These are phyloP conservation scores for Lacerta bilineata DNA, from an alignment of 2,797 vertebrate species.

Conservation along the genomic window DNA sequence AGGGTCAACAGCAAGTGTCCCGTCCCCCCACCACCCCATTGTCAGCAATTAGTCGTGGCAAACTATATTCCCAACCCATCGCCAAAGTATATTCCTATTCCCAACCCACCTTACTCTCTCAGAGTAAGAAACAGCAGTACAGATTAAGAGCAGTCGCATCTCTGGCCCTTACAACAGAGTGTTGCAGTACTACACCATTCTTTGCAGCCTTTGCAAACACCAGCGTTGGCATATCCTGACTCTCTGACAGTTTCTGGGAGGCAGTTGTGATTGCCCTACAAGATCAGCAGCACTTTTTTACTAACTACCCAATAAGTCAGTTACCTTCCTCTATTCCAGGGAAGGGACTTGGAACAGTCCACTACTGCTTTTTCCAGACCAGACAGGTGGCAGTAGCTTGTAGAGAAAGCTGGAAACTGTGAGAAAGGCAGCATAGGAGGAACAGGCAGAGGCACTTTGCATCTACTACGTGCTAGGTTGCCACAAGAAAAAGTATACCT, in stretches of 20 bases:
- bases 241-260: neutral
- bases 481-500: constrained; percentile 17
- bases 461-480: neutral
- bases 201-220: neutral
- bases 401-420: neutral
- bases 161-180: neutral
- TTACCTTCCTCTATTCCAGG: neutral
- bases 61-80: neutral
- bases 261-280: neutral
- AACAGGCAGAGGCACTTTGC: neutral
- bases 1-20: neutral
- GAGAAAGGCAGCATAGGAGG: neutral
- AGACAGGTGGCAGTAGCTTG: neutral
- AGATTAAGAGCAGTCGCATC: neutral
- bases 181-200: neutral
- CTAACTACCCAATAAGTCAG: neutral
- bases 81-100: no score
- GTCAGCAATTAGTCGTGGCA: neutral
- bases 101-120: neutral
- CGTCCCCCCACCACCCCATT: no score
- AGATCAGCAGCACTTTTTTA: neutral
- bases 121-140: neutral
- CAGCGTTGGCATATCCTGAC: neutral
- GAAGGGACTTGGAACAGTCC: neutral
- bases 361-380: neutral